phyloP scores from a whole-genome alignment of 2,888 invertebrate genomes.

The Chrysolina americana region DNA sequence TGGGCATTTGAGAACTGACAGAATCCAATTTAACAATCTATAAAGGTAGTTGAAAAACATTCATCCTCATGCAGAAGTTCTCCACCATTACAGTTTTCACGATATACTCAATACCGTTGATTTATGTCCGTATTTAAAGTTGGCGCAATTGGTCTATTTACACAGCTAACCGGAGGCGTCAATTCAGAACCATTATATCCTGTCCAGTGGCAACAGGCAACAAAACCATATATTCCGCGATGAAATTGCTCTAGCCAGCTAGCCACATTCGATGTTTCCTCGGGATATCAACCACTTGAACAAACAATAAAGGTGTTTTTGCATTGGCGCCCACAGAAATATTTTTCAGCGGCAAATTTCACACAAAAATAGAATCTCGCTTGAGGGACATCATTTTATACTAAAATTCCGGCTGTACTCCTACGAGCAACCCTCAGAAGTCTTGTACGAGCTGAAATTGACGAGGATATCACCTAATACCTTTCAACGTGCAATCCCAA shows the following conservation, averaged over 20 bases:
- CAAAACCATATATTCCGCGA: not conserved
- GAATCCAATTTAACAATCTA: no score
- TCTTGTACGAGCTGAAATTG: no score
- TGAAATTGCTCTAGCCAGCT: not conserved
- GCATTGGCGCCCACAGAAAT: not conserved
- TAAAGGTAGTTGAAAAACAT: no score
- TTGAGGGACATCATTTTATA: no score
- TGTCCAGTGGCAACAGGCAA: conserved; percentile 10
- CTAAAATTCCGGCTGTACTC: no score
- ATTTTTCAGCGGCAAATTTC: not conserved
- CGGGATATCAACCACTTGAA: not conserved
- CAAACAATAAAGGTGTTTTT: not conserved
- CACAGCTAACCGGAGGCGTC: not conserved
- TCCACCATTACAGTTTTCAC: no score
- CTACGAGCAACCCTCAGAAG: no score
- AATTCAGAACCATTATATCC: not conserved
- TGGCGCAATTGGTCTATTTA: not conserved
- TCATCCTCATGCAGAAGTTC: no score
- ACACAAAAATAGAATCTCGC: not conserved
- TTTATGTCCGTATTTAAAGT: not conserved
- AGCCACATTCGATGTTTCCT: conserved; percentile 4
- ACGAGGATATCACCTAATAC: no score
- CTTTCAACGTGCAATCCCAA: no score
- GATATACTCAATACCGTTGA: no score
- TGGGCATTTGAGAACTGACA: no score